Evolutionary conservation across 2,113 vertebrate genomes (phyloP), one percentile per base, ranked within the genome.

Genomic region (Callospermophilus lateralis): DNA sequence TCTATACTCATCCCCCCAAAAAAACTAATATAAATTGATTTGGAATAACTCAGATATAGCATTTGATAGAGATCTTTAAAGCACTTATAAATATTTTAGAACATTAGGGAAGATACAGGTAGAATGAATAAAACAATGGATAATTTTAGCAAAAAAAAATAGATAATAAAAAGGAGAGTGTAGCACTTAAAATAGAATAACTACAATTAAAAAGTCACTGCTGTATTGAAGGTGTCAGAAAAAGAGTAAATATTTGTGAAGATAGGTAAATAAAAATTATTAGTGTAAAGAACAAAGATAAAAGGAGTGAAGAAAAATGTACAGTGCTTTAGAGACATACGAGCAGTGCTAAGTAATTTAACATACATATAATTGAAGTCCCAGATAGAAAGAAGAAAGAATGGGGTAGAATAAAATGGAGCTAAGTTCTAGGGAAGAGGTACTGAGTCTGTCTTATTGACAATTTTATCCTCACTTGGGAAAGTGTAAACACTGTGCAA

Each of bases 11-110:
- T 86, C 30, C 48, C 48, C 12, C 12, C 48, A 95, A 89, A 53
- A 85, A 96, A 51, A 92, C 32, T 51, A 32, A 83, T 51, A 86
- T 83, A 80, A 89, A 34, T 39, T 83, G 61, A 91, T 91, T 93
- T 83, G 34, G 37, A 85, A 63, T 88, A 68, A 70, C 77, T 12
- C 1, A 74, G 76, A 72, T 89, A 48, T 83, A 86, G 15, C 32
- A 90, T 77, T 84, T 65, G 85, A 10, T 68, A 84, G 78, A 39
- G 22, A 13, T 53, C 26, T 88, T 42, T 45, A 89, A 96, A 83
- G 8, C 9, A 90, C 7, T 68, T 80, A n/a, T 72, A 70, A 92
- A 81, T 89, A 84, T 76, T 63, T 77, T 94, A 95, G 15, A 24
- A 77, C n/a, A 53, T 84, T 90, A 67, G 78, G 22, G 15, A 73